A percentile compares a stretch with the other conserved stretches of the same genome.
phyloP scores from a whole-genome alignment of 2,888 invertebrate species.

The Bhutanitis thaidina region DNA sequence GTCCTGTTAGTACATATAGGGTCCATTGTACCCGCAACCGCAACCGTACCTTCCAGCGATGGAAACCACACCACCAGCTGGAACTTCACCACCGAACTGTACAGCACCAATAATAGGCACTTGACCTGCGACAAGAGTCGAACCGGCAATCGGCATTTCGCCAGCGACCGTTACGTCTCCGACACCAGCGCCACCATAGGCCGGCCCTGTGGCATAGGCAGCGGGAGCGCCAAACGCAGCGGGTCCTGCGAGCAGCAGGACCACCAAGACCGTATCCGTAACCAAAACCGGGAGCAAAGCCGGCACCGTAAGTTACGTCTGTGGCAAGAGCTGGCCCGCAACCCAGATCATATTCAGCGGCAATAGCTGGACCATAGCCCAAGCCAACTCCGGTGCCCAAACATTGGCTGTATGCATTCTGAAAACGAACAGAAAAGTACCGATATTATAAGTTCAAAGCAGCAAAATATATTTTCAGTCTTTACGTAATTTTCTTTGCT shows the following conservation, averaged over 20 bases:
- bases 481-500: no score
- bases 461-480: no score
- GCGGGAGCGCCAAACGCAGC: background rate
- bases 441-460: no score
- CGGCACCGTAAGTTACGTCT: background rate
- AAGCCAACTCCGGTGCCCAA: background rate
- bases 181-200: slow-evolving; percentile 33
- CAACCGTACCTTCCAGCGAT: slow-evolving; percentile 22
- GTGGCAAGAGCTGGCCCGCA: background rate
- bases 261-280: slow-evolving; percentile 10
- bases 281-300: background rate
- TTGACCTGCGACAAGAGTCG: slow-evolving; percentile 35
- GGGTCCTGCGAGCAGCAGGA: slow-evolving; percentile 6
- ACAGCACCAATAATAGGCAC: slow-evolving; percentile 40
- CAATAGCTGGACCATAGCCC: background rate
- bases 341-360: slow-evolving; percentile 56
- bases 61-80: slow-evolving; percentile 33
- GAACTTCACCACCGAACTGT: slow-evolving; percentile 34
- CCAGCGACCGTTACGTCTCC: slow-evolving; percentile 31
- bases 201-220: background rate
- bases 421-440: no score
- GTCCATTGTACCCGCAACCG: slow-evolving; percentile 13
- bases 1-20: background rate
- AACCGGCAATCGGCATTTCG: slow-evolving; percentile 33
- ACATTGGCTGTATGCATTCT: slow-evolving; percentile 5